Conservation (phyloP, 2,797 vertebrate species). For the Brachyalestes nurse region DNA sequence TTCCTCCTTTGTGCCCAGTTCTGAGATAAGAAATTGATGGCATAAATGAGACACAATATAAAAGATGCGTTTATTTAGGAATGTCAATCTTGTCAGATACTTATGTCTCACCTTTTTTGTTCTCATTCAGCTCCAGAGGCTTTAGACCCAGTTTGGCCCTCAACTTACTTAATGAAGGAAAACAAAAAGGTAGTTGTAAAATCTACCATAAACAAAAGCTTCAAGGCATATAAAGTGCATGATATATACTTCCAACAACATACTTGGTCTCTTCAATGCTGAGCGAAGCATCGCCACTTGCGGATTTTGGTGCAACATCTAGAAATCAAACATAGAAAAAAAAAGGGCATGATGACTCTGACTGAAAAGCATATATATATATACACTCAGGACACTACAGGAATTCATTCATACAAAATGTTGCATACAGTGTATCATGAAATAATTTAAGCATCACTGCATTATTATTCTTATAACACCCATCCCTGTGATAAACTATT, state of each 20-base stretch:
- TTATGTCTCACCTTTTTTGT: conserved; percentile 81
- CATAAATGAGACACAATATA: background rate
- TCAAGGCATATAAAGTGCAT: background rate
- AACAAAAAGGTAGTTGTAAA: background rate
- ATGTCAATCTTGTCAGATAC: background rate
- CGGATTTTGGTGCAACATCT: conserved; percentile 78
- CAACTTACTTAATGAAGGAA: conserved; percentile 79
- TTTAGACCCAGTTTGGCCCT: conserved; percentile 91
- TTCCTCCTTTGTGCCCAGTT: conserved; percentile 89
- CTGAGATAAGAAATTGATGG: conserved; percentile 60
- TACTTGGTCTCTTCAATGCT: conserved; percentile 93
- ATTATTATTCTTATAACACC: too few relatives aligned
- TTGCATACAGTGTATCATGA: too few relatives aligned
- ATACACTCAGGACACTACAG: too few relatives aligned
- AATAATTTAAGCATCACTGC: too few relatives aligned
- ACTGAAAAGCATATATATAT: too few relatives aligned
- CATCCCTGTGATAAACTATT: too few relatives aligned
- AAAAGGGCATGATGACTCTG: background rate
- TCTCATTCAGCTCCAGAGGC: conserved; percentile 85
- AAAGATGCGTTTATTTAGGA: background rate
- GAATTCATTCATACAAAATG: too few relatives aligned
- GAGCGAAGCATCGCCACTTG: conserved; percentile 87
- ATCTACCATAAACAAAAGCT: background rate
- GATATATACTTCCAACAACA: conserved; percentile 46
- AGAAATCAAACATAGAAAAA: background rate